phyloP scores from a whole-genome alignment of 2,113 vertebrate species.

The Silurus glanis region DNA sequence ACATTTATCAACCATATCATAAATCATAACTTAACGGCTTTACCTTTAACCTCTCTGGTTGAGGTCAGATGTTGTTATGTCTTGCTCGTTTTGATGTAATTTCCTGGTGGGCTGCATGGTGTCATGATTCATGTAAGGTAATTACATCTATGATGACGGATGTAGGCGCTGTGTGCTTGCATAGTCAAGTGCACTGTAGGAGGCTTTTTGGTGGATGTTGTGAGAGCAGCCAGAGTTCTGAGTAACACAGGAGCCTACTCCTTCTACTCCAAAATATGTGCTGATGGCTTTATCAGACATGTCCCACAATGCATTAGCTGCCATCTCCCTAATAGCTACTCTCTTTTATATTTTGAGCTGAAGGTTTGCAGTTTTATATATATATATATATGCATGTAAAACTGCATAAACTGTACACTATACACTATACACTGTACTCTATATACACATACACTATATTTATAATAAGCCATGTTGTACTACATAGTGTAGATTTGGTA shows the following conservation, averaged over 20 bases:
- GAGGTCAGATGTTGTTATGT: conserved; percentile 1
- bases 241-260: background rate
- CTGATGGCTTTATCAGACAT: conserved; percentile 34
- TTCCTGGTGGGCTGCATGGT: conserved; percentile 27
- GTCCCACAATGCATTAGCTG: background rate
- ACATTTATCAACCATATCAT: background rate
- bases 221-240: background rate
- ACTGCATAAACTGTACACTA: too few species aligned
- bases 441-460: too few species aligned
- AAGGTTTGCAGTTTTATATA: background rate
- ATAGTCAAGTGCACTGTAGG: background rate
- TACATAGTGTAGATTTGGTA: background rate
- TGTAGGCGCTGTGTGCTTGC: background rate
- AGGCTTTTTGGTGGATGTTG: background rate
- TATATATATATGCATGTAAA: too few species aligned
- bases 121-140: conserved; percentile 25
- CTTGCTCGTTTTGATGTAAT: conserved; percentile 2
- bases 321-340: background rate
- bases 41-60: background rate
- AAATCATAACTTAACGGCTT: background rate
- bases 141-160: conserved; percentile 8
- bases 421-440: too few species aligned
- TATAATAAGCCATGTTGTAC: background rate
- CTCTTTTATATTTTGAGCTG: background rate
- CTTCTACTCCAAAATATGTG: background rate